Base-by-base conservation (phyloP, 2,797 vertebrate genomes). In the Monodelphis domestica region DNA sequence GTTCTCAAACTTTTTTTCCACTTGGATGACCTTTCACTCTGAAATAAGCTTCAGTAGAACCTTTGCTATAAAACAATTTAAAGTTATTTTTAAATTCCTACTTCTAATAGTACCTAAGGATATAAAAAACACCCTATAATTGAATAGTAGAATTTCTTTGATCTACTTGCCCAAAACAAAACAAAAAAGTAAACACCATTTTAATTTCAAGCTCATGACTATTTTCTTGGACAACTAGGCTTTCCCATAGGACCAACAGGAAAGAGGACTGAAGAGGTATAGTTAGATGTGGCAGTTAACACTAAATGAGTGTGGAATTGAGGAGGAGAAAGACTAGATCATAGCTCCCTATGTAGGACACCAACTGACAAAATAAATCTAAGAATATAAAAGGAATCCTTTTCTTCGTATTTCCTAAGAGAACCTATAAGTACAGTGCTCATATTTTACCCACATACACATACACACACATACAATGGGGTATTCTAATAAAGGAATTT, bases 1-100 rank as follows among this genome's bases (percentile, higher is more conserved):
- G 2, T 88, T 78, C 30, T 93, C 63, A 91, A 88, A 50, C 38
- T 90, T 89, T n/a, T n/a, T 70, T 70, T 70, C 59, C 15, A n/a
- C 15, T 70, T 70, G 15, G 38, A 17, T n/a, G 70, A 70, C 59
- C 59, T n/a, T n/a, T 21, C 14, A n/a, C 33, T n/a, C 59, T 63
- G 14, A 38, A 70, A 15, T n/a, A 70, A 70, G 70, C 54, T 33
- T n/a, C 14, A 4, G n/a, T 70, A n/a, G 59, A 70, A 70, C 17
- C 15, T 5, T 70, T n/a, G 14, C 33, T n/a, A n/a, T 70, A 33
- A 30, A 59, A 59, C 59, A 30, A 59, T 33, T 59, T 59, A 1
- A 33, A 70, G 38, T 11, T 54, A 54, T 70, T 70, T n/a, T n/a
- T 12, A 54, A 63, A 70, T 17, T 38, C 57, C 57, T 30, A 33